Percentiles rank a stretch among this genome's conserved stretches.
Evolutionary conservation across 23 tunicate genomes (phyloP).

Genomic region (Oikopleura dioica): DNA sequence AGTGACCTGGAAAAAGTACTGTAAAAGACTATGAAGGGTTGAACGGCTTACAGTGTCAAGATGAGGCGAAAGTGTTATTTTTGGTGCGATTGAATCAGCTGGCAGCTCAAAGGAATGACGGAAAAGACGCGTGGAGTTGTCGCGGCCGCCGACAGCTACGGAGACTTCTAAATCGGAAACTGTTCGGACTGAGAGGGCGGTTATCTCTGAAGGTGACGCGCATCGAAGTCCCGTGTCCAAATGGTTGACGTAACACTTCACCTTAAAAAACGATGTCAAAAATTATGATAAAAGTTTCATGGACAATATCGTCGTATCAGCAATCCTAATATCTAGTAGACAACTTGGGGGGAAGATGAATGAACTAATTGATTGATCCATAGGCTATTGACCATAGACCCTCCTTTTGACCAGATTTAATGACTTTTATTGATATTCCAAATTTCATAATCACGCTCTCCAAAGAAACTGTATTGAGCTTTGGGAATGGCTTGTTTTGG

Average conservation of each 20-base stretch:
- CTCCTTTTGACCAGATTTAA: too few species aligned
- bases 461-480: too few species aligned
- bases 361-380: too few species aligned
- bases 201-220: not conserved
- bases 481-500: too few species aligned
- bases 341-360: too few species aligned
- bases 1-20: constrained; percentile 1
- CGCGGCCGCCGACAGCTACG: not conserved
- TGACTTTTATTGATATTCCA: too few species aligned
- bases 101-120: not conserved
- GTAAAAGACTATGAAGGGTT: too few species aligned
- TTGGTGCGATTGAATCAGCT: not conserved
- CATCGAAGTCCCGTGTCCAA: not conserved
- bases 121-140: not conserved
- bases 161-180: not conserved
- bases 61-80: not conserved
- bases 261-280: not conserved
- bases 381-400: too few species aligned
- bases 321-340: too few species aligned
- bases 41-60: not conserved
- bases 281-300: not conserved
- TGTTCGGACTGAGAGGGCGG: not conserved
- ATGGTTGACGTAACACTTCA: not conserved
- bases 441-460: too few species aligned
- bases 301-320: too few species aligned